A percentile compares a stretch with the other conserved stretches of the same genome.
phyloP scores from a whole-genome alignment of 1,140 invertebrate genomes.

The Papilio polyxenes region DNA sequence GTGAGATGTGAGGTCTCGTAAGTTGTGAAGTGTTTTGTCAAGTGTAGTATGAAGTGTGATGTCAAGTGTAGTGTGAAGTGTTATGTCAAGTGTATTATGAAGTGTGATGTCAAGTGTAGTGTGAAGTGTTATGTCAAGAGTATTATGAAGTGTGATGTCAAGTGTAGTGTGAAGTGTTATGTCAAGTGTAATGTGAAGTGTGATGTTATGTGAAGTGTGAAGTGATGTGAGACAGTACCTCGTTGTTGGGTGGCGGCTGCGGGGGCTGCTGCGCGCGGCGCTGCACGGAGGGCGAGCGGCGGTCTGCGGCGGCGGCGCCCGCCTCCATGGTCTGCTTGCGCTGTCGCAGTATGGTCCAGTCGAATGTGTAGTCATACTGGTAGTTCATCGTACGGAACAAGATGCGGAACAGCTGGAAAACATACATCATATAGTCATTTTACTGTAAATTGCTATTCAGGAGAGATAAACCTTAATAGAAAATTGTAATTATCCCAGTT shows the following conservation, averaged over 20 bases:
- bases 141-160: background rate
- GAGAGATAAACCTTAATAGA: too few species aligned
- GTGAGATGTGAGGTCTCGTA: too few species aligned
- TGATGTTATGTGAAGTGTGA: too few species aligned
- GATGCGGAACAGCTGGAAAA: conserved; percentile 91
- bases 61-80: background rate
- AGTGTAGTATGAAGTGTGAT: background rate
- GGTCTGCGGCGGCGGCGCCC: conserved; percentile 59
- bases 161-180: background rate
- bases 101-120: background rate
- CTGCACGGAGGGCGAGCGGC: conserved; percentile 70
- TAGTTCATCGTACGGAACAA: conserved; percentile 99
- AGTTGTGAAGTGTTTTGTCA: background rate
- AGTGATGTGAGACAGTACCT: conserved; percentile 47
- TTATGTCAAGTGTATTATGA: too few species aligned
- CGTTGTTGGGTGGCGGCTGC: conserved; percentile 72
- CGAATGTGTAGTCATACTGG: conserved; percentile 99
- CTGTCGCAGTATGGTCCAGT: conserved; percentile 99
- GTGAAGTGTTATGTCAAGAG: background rate
- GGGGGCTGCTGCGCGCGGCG: conserved; percentile 68
- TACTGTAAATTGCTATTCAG: too few species aligned
- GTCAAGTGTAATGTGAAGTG: background rate
- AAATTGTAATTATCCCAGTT: too few species aligned
- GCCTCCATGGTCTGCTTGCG: conserved; percentile 78
- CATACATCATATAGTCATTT: conserved; percentile 11